These are phyloP conservation scores for Lepidurus arcticus DNA, from an alignment of 1,140 invertebrate species.

Conservation along the genomic window DNA sequence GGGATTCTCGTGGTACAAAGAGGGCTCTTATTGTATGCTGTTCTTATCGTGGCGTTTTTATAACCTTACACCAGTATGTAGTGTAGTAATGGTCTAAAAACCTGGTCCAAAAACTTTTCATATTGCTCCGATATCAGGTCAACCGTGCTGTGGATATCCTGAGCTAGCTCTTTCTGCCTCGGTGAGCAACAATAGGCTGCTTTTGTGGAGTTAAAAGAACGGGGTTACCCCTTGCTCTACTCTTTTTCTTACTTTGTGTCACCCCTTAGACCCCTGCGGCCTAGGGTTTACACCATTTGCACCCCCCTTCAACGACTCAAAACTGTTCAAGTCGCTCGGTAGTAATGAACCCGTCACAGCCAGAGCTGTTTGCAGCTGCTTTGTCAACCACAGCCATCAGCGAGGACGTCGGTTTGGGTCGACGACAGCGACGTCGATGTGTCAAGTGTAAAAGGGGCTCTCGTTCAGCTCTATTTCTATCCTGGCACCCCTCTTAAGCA, in stretches of 20 bases:
- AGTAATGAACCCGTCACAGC: constrained; percentile 11
- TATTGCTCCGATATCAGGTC: background rate
- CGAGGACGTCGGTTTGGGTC: constrained; percentile 16
- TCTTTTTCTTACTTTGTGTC: constrained; percentile 14
- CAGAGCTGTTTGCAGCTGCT: constrained; percentile 20
- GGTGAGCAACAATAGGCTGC: background rate
- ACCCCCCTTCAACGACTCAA: constrained; percentile 2
- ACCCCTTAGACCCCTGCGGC: constrained; percentile 8
- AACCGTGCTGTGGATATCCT: constrained; percentile 2
- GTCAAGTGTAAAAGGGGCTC: constrained; percentile 5
- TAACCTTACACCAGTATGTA: background rate
- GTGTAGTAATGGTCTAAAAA: background rate
- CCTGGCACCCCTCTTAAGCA: constrained; percentile 3
- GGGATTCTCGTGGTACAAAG: background rate
- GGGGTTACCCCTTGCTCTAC: background rate
- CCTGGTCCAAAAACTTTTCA: background rate
- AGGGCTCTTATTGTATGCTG: background rate
- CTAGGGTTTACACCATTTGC: constrained; percentile 1
- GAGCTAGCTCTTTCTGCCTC: constrained; percentile 17
- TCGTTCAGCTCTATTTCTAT: background rate
- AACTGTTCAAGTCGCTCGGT: constrained; percentile 21
- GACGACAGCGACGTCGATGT: constrained; percentile 7
- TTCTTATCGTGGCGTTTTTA: background rate
- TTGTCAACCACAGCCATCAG: constrained; percentile 21
- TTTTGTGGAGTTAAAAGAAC: constrained; percentile 19